Evolutionary conservation across 1,140 invertebrate genomes (phyloP).

Genomic region (Himalopsyche phryganea): DNA sequence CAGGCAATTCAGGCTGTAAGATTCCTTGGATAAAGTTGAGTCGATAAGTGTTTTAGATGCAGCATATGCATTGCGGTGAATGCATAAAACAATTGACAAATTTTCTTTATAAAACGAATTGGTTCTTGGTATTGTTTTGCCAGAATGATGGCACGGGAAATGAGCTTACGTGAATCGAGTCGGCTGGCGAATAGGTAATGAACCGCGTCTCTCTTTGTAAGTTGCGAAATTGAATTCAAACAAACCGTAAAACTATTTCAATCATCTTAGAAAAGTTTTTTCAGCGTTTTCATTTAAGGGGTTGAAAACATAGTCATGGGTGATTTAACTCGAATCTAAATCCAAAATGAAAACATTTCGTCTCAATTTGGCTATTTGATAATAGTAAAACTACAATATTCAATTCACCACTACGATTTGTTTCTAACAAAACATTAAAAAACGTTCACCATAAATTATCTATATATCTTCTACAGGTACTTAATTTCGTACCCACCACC

Average conservation of each 20-base stretch:
- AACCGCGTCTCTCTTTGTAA: background rate
- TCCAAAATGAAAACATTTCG: too few relatives aligned
- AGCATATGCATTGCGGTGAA: background rate
- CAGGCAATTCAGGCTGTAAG: background rate
- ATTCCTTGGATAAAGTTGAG: background rate
- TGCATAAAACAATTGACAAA: background rate
- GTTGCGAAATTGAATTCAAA: slow-evolving; percentile 2
- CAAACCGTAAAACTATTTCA: slow-evolving; percentile 4
- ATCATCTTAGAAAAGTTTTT: background rate
- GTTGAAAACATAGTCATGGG: too few relatives aligned
- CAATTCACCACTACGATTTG: too few relatives aligned
- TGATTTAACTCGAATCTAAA: too few relatives aligned
- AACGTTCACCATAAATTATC: too few relatives aligned
- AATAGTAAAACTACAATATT: too few relatives aligned
- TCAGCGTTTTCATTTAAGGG: too few relatives aligned
- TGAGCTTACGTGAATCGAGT: slow-evolving; percentile 2
- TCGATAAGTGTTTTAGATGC: slow-evolving; percentile 2
- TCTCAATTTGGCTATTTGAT: too few relatives aligned
- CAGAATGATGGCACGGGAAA: background rate
- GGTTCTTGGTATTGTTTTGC: background rate
- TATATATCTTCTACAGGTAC: too few relatives aligned
- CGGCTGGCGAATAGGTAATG: background rate
- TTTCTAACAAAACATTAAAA: too few relatives aligned
- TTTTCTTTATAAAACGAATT: background rate
- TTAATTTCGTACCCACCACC: too few relatives aligned